Evolutionary conservation across 2,888 invertebrate genomes (phyloP), one percentile per base, ranked within the genome.

Genomic region (Steromphala cineraria): DNA sequence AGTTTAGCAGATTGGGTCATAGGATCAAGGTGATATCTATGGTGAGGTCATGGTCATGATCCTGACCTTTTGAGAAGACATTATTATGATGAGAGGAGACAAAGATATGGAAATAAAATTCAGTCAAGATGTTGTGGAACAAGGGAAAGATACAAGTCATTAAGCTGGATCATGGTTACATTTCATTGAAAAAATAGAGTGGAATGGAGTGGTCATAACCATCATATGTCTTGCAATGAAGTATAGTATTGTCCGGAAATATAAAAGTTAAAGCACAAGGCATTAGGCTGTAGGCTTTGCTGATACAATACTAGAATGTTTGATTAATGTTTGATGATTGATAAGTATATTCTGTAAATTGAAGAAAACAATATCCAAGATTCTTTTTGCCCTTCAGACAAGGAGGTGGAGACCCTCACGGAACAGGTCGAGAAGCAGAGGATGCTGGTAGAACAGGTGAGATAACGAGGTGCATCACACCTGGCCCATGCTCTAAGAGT

Each of bases 401-500:
- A 83, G 79, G 86, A 90, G 52, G 85, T 91, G 52, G 84, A 87
- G 10, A 82, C 83, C 67, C 71, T 90, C 28, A 88, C 84, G 53
- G 86, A 87, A 21, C 82, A 89, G 71, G 71, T 91, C 5, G 88
- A 90, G 67, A 87, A 86, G 79, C 89, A 88, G 80, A 85, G 85
- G 46, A 87, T 88, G 40, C 83, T 89, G 79, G 85, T 85, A 31
- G 88, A 89, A 52, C 88, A 91, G 89, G 92, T 91, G 83, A 75
- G 81, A 46, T 46, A 46, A 46, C 13, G 46, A 46, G 46, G 19
- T 10, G 15, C 15, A 77, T 56, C 15, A 15, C 19, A 76, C 28
- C 46, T 46, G 46, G 10, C 7, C 13, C 1, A 1, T 46, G 46
- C 10, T 46, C 1, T 53, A 52, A 53, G 24, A 75, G 1, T 7